Conservation (phyloP, 2,797 vertebrate genomes). For the Enteromius argenteus region DNA sequence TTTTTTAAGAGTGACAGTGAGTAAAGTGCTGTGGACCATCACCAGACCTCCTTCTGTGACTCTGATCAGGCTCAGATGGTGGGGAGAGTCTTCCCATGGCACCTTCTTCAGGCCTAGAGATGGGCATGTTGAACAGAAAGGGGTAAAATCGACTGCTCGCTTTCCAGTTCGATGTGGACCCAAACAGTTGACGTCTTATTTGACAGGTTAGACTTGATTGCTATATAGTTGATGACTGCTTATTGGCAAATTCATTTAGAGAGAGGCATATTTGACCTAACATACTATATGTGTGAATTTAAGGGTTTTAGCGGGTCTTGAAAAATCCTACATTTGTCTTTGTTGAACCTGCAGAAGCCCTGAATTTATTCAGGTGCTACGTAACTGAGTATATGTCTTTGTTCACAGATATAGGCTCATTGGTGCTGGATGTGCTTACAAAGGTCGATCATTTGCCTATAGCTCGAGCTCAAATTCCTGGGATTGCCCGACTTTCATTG, state of each 20-base stretch:
- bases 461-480: slow-evolving; percentile 84
- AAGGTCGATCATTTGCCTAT: slow-evolving; percentile 86
- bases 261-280: not conserved
- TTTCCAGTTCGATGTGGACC: slow-evolving; percentile 91
- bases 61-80: slow-evolving; percentile 89
- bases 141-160: slow-evolving; percentile 81
- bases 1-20: slow-evolving; percentile 86
- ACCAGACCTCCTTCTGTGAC: slow-evolving; percentile 78
- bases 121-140: slow-evolving; percentile 78
- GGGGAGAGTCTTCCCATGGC: slow-evolving; percentile 90
- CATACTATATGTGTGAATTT: not conserved
- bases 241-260: not conserved
- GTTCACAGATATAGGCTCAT: slow-evolving; percentile 90
- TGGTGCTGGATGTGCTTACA: slow-evolving; percentile 90
- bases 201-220: slow-evolving; percentile 81
- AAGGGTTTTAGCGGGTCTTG: not conserved
- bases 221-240: not conserved
- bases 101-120: slow-evolving; percentile 86
- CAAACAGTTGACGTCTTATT: slow-evolving; percentile 91
- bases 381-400: not conserved
- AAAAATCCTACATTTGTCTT: not conserved
- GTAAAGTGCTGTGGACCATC: slow-evolving; percentile 84
- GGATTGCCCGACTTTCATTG: slow-evolving; percentile 85
- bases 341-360: not conserved
- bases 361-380: not conserved